phyloP scores from a whole-genome alignment of 2,113 vertebrate genomes.

The Podarcis cretensis region DNA sequence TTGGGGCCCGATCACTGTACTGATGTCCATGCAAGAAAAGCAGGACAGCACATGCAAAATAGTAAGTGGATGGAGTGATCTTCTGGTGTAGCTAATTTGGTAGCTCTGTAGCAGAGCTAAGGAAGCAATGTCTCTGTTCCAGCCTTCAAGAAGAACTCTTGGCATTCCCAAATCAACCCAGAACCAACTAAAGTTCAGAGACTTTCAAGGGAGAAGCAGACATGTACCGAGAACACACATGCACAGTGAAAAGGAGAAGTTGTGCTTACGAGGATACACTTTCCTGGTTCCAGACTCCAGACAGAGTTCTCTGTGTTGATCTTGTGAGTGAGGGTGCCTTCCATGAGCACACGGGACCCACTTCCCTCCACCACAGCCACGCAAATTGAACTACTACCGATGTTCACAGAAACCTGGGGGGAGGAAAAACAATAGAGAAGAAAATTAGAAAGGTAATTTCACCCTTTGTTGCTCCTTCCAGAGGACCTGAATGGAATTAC shows the following conservation, averaged over 20 bases:
- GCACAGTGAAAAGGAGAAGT: neutral
- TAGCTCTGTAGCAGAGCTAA: neutral
- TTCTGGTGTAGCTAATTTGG: neutral
- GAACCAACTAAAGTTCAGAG: neutral
- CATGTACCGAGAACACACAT: too few species aligned
- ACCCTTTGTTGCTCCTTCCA: neutral
- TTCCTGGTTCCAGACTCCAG: conserved; percentile 95
- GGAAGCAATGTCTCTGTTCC: neutral
- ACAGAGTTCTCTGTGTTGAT: conserved; percentile 93
- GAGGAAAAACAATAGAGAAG: neutral
- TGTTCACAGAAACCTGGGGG: conserved; percentile 85
- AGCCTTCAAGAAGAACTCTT: neutral
- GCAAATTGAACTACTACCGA: conserved; percentile 77
- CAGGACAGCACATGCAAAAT: neutral
- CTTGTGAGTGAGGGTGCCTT: conserved; percentile 91
- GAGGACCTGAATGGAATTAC: neutral
- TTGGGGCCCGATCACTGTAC: neutral
- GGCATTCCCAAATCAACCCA: neutral
- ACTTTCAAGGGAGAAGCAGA: neutral
- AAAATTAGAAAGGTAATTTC: neutral
- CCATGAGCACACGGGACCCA: conserved; percentile 83
- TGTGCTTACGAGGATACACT: conserved; percentile 86
- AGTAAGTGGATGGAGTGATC: neutral
- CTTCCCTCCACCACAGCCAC: conserved; percentile 82
- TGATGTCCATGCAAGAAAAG: too few species aligned